phyloP scores from a whole-genome alignment of 2,797 vertebrate species.

The Enteromius fasciolatus region DNA sequence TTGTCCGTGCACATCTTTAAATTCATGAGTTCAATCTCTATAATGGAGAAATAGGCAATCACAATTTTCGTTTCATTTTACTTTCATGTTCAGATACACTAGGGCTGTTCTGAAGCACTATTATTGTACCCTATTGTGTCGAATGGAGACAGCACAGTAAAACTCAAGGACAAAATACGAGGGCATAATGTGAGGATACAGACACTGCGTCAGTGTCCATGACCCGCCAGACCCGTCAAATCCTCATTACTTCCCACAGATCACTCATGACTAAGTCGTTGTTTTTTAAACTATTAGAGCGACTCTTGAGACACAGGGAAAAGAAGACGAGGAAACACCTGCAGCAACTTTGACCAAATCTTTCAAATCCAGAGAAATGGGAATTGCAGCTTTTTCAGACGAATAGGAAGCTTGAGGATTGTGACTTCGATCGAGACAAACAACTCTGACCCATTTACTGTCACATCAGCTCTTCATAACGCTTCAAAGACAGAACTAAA shows the following conservation, averaged over 20 bases:
- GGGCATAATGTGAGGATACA: conserved; percentile 16
- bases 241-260: conserved; percentile 10
- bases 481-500: not conserved
- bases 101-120: not conserved
- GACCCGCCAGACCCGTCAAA: conserved; percentile 26
- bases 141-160: not conserved
- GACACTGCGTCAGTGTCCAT: not conserved
- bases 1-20: not conserved
- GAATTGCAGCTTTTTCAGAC: not conserved
- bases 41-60: not conserved
- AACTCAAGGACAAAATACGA: not conserved
- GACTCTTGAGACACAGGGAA: not conserved
- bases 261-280: conserved; percentile 20
- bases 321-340: conserved; percentile 59
- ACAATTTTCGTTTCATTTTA: not conserved
- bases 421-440: not conserved
- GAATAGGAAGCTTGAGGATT: conserved; percentile 12
- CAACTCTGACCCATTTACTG: not conserved
- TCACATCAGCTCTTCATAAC: not conserved
- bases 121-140: not conserved
- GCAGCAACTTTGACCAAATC: conserved; percentile 47
- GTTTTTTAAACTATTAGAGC: conserved; percentile 17
- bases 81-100: not conserved
- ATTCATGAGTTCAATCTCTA: not conserved
- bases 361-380: conserved; percentile 10